phyloP scores from a whole-genome alignment of 2,113 vertebrate genomes.

The Myiozetetes cayanensis region DNA sequence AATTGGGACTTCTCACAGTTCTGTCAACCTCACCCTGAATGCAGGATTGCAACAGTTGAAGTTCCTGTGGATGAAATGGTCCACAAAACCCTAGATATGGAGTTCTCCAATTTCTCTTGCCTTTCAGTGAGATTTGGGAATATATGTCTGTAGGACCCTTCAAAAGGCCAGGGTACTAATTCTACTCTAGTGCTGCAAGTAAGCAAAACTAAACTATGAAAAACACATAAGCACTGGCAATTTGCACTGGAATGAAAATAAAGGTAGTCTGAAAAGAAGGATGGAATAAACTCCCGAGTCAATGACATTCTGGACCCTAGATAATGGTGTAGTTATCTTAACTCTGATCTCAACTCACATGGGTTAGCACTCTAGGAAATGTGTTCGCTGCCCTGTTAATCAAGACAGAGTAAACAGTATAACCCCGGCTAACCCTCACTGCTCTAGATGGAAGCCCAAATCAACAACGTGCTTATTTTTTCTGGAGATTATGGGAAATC shows the following conservation, averaged over 20 bases:
- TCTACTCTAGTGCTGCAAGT: background rate
- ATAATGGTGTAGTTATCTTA: background rate
- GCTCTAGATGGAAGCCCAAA: slow-evolving; percentile 40
- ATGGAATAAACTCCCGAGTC: background rate
- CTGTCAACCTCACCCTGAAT: background rate
- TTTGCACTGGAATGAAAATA: slow-evolving; percentile 28
- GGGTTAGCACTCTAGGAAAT: slow-evolving; percentile 1
- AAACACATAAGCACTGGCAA: background rate
- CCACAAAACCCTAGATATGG: background rate
- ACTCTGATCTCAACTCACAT: background rate
- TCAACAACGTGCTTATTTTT: slow-evolving; percentile 17
- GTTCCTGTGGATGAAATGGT: background rate
- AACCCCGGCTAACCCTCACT: background rate
- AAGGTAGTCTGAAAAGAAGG: slow-evolving; percentile 37
- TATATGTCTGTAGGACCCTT: background rate
- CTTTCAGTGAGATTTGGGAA: background rate
- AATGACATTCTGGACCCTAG: background rate
- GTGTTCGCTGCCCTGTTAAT: background rate
- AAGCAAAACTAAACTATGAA: background rate
- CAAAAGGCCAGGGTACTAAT: background rate
- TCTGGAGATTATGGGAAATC: slow-evolving; percentile 46
- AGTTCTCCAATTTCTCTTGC: background rate
- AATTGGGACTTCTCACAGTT: background rate
- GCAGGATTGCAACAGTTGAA: background rate
- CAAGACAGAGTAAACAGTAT: slow-evolving; percentile 11